Base-by-base conservation (phyloP, 1,140 invertebrate genomes). In the Trichonephila clavipes region DNA sequence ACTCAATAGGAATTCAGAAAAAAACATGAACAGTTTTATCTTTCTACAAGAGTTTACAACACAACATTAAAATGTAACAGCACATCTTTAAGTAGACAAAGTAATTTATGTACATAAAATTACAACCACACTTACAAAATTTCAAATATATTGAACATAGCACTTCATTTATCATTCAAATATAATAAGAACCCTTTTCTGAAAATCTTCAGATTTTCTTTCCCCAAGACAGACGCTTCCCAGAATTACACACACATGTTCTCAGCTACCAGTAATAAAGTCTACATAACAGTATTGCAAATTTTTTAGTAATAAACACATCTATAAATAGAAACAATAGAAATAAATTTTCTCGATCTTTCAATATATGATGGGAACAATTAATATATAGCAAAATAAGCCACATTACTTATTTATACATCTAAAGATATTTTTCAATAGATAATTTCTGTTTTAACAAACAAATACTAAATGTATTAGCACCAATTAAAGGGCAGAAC, bases 71-170 rank as follows among this genome's bases (percentile, higher is more conserved):
- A 77, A 77, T 59, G 66, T 90, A 90, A 90, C 72, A 59, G 69
- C 88, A 90, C 88, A 90, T 59, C 51, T 90, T 90, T 90, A 90
- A 90, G 88, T 90, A 90, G 88, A 61, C 88, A 90, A 90, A 90
- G 88, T 90, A 90, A 90, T 81, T 51, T 90, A 90, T 90, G 72
- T 90, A 90, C 88, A 90, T 34, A 90, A 18, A 90, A 90, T 90
- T 90, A 90, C 72, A 90, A 89, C 88, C 88, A 81, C 61, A 34
- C 40, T 81, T 81, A 18, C 88, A 81, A 81, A 81, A 28, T 58
- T 72, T 69, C 64, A 69, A 40, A 66, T 69, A 19, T 88, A 28
- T 66, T 88, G 21, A 83, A 51, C 82, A 83, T 58, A 58, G 21
- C 58, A 34, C 16, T 34, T 77, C 34, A 77, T 40, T 77, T 34